A percentile compares a stretch with the other conserved stretches of the same genome.
Conservation (phyloP, 2,113 vertebrate species). For the Chrysemys picta region DNA sequence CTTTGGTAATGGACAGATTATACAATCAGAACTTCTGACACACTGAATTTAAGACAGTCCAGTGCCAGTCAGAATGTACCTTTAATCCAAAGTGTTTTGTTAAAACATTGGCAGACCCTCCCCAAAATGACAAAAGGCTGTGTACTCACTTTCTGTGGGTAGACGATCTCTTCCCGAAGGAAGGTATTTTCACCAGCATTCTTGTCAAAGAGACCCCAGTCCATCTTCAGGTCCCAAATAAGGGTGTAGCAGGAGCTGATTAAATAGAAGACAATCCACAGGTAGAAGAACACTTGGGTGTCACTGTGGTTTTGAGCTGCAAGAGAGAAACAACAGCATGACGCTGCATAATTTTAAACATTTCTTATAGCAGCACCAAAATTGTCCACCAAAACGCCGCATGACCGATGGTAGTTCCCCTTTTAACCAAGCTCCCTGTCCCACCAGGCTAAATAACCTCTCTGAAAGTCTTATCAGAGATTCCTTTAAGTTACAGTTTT, state of each 20-base stretch:
- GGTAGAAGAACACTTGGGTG: constrained; percentile 93
- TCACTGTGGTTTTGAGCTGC: constrained; percentile 90
- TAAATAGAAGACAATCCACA: constrained; percentile 91
- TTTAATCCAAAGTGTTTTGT: background rate
- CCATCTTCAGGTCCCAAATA: constrained; percentile 99
- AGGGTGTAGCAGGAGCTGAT: constrained; percentile 97
- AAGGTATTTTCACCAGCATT: constrained; percentile 98
- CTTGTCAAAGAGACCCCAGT: constrained; percentile 98
- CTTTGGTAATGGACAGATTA: background rate
- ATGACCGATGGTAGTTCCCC: background rate
- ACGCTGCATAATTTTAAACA: background rate
- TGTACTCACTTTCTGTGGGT: constrained; percentile 94
- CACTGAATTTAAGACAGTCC: background rate
- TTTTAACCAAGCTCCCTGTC: background rate
- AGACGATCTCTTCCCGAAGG: constrained; percentile 97
- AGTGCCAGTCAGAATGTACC: background rate
- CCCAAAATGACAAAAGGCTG: background rate
- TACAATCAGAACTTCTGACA: background rate
- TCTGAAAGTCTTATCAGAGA: background rate
- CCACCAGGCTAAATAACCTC: background rate
- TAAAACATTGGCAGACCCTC: background rate
- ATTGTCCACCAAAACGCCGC: background rate
- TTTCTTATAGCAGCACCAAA: background rate
- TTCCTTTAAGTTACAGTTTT: background rate
- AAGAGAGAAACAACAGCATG: constrained; percentile 52